These are phyloP conservation scores for Cavia porcellus DNA, from an alignment of 2,113 vertebrate genomes.

Conservation along the genomic window DNA sequence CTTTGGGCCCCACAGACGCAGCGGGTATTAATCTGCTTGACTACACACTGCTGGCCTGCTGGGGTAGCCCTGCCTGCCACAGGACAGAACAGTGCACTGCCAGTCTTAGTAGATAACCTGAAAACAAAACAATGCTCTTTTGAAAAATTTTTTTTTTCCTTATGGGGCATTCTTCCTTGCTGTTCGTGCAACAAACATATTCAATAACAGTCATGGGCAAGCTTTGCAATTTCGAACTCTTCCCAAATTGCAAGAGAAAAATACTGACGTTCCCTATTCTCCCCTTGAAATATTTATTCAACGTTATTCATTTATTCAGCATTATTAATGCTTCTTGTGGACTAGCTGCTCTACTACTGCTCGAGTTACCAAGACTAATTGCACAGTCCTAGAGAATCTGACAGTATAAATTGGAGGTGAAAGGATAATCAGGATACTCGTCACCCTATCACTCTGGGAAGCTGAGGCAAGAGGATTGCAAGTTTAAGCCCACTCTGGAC, in stretches of 20 bases:
- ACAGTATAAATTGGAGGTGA: constrained; percentile 2
- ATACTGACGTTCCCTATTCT: neutral
- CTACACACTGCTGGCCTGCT: neutral
- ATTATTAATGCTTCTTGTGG: neutral
- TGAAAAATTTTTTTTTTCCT: neutral
- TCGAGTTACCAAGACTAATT: neutral
- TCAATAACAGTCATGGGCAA: neutral
- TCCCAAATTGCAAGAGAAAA: constrained; percentile 2
- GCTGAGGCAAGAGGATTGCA: neutral
- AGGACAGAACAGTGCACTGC: neutral
- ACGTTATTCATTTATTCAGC: neutral
- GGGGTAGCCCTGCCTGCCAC: neutral
- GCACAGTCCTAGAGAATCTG: neutral
- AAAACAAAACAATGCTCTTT: neutral
- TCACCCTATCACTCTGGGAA: neutral
- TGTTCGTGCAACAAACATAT: neutral
- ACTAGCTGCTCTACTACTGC: neutral
- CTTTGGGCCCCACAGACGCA: neutral
- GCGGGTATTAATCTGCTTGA: neutral
- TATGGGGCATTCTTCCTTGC: neutral
- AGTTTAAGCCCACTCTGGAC: neutral
- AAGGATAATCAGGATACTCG: neutral
- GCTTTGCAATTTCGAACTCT: neutral
- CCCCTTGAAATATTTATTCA: neutral
- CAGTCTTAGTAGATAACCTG: neutral